Base-by-base conservation (phyloP, 1,140 invertebrate species). In the Dreissena rostriformis region DNA sequence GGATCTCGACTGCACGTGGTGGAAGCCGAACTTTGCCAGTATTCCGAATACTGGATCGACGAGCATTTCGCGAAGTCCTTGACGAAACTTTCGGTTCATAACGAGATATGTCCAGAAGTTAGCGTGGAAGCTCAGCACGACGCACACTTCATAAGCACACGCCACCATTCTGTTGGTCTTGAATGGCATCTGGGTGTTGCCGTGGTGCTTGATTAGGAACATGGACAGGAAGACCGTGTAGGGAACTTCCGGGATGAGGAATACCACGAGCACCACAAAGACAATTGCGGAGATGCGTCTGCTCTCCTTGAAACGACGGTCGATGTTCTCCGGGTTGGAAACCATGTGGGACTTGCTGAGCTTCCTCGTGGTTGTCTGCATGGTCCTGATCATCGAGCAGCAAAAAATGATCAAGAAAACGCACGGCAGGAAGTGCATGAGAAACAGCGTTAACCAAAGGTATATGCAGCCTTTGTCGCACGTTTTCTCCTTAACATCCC, bases 91-190 rank as follows among this genome's bases (percentile, higher is more conserved):
- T 49, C 67, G 49, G 19, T 84, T 84, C 55, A 84, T 72, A 4
- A 78, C 28, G 0, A 75, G 11, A 65, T 77, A 78, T 51, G 77
- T 77, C 82, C 82, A 84, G 57, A 84, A 84, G 66, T 84, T 84
- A 17, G 74, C 73, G 24, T 84, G 82, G 67, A 84, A 84, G 22
- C 57, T 76, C 4, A 84, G 29, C 17, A 84, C 67, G 11, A 84
- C 53, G 8, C 71, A 26, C 14, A 84, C 51, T 26, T 84, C 82
- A 65, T 84, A 84, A 0, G 75, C 68, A 24, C 63, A 68, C 17
- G 63, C 39, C 24, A 71, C 29, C 6, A 17, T 39, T 14, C 82
- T 63, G 39, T 66, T 84, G n/a, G 66, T 70, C 28, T 53, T 70
- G 0, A 77, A 19, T 19, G 55, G 26, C 24, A 84, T 10, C 19